phyloP scores from a whole-genome alignment of 2,113 vertebrate species.

The Phrynosoma platyrhinos region DNA sequence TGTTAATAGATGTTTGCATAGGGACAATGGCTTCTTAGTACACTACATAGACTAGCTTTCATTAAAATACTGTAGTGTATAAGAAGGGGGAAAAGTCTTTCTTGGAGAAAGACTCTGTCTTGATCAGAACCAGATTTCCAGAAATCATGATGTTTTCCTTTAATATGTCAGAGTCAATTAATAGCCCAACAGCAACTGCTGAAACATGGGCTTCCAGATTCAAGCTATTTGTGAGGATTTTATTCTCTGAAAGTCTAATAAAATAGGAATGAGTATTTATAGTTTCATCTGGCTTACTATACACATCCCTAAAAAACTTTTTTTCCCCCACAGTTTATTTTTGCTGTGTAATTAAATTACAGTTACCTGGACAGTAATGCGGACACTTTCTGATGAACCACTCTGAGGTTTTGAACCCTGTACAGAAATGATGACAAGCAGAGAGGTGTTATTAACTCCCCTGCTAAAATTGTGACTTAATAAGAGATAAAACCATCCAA shows the following conservation, averaged over 20 bases:
- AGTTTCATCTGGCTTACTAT: background rate
- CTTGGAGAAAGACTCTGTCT: too few species aligned
- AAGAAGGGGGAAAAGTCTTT: too few species aligned
- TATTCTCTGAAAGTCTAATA: background rate
- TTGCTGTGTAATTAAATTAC: background rate
- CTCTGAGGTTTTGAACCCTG: constrained; percentile 1
- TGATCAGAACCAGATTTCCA: too few species aligned
- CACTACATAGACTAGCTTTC: too few species aligned
- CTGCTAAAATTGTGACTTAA: background rate
- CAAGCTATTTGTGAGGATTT: background rate
- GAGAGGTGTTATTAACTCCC: background rate
- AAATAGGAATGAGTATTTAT: background rate
- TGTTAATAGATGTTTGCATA: too few species aligned
- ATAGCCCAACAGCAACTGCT: too few species aligned
- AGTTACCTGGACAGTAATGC: constrained; percentile 9
- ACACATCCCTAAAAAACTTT: background rate
- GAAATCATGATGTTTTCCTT: too few species aligned
- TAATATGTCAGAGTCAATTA: too few species aligned
- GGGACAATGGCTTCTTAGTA: too few species aligned
- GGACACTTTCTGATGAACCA: background rate
- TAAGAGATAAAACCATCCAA: background rate
- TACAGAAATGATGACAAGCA: background rate
- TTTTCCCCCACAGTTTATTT: background rate
- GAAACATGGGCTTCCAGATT: too few species aligned
- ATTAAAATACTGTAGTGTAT: too few species aligned